A percentile compares a stretch with the other conserved stretches of the same genome.
Conservation (phyloP, 2,113 vertebrate genomes). For the Toxotes jaculatrix region DNA sequence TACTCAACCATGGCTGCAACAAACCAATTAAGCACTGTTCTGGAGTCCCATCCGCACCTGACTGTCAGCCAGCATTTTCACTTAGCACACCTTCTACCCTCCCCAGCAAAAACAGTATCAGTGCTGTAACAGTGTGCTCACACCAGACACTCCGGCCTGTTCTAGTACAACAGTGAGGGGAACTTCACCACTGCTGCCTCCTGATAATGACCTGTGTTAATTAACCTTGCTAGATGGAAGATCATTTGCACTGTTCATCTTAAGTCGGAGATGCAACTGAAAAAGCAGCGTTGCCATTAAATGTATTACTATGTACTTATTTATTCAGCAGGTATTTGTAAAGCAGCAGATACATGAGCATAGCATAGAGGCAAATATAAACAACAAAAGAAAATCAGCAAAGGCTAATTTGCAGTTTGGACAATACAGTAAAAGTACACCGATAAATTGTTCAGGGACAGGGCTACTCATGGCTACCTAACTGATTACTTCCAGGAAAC, state of each 20-base stretch:
- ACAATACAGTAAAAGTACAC: not conserved
- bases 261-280: not conserved
- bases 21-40: slow-evolving; percentile 60
- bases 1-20: slow-evolving; percentile 46
- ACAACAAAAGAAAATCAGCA: not conserved
- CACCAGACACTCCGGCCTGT: not conserved
- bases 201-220: slow-evolving; percentile 8
- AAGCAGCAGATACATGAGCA: not conserved
- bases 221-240: not conserved
- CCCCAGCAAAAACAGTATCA: not conserved
- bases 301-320: not conserved
- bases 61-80: slow-evolving; percentile 51
- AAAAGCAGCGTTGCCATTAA: not conserved
- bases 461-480: not conserved
- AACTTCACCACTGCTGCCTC: not conserved
- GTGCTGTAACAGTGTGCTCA: not conserved
- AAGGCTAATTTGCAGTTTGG: not conserved
- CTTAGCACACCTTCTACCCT: slow-evolving; percentile 20
- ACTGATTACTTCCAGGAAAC: not conserved
- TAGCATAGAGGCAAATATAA: not conserved
- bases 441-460: not conserved
- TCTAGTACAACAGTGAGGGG: not conserved
- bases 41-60: slow-evolving; percentile 29
- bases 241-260: not conserved
- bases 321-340: not conserved